These are phyloP conservation scores for Drosophila oshimai DNA, from an alignment of 1,140 invertebrate genomes.

Conservation along the genomic window DNA sequence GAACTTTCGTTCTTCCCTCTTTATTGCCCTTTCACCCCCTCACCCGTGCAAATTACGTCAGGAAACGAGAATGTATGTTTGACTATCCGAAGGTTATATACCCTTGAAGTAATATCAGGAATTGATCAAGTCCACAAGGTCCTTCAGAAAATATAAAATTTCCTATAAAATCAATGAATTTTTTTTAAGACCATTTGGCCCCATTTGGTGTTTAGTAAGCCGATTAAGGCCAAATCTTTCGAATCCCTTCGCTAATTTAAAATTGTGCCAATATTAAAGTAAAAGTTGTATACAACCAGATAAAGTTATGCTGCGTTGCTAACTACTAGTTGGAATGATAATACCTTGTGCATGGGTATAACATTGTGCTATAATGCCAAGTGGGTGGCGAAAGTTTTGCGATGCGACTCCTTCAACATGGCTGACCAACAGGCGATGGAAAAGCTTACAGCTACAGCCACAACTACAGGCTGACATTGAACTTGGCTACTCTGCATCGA, in stretches of 20 bases:
- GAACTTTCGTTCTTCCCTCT: neutral
- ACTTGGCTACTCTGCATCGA: conserved; percentile 11
- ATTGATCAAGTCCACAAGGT: too few relatives aligned
- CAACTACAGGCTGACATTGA: conserved; percentile 23
- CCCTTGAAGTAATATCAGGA: too few relatives aligned
- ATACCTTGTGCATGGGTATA: neutral
- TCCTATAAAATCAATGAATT: too few relatives aligned
- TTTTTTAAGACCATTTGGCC: too few relatives aligned
- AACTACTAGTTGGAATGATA: too few relatives aligned
- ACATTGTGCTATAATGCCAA: neutral
- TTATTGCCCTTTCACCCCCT: neutral
- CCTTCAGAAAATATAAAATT: too few relatives aligned
- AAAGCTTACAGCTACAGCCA: neutral
- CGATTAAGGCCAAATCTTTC: too few relatives aligned
- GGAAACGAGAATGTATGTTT: neutral
- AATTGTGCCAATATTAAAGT: too few relatives aligned
- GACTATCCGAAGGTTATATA: neutral
- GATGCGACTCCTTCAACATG: conserved; percentile 1
- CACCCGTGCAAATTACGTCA: conserved; percentile 22
- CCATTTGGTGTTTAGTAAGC: too few relatives aligned
- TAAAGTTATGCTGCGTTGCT: neutral
- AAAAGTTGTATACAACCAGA: too few relatives aligned
- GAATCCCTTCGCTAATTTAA: too few relatives aligned
- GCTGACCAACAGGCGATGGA: neutral
- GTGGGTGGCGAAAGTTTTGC: conserved; percentile 15